Percentiles rank a stretch among this genome's conserved stretches.
phyloP scores from a whole-genome alignment of 35 echinoderm and acorn worm species.

The Hemicentrotus pulcherrimus region DNA sequence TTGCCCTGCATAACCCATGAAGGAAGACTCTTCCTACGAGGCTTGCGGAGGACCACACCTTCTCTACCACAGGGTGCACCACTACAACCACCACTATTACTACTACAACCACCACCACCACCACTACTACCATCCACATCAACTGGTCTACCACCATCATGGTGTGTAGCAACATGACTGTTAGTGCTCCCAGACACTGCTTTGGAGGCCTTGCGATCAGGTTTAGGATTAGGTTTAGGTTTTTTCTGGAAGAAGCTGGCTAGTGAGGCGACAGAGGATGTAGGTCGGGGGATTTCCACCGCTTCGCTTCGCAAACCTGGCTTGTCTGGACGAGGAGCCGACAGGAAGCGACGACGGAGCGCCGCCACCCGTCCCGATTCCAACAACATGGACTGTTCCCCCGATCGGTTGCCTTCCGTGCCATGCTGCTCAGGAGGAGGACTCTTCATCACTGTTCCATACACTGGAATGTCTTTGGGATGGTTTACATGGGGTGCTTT shows the following conservation, averaged over 20 bases:
- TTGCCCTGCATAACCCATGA: conserved; percentile 3
- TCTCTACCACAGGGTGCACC: background rate
- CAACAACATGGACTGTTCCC: conserved; percentile 22
- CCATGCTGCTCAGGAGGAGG: background rate
- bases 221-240: conserved; percentile 16
- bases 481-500: background rate
- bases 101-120: conserved; percentile 45
- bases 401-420: conserved; percentile 12
- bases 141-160: conserved; percentile 13
- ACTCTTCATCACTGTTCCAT: background rate
- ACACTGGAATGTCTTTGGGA: background rate
- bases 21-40: conserved; percentile 44
- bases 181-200: background rate
- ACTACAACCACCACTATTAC: conserved; percentile 47
- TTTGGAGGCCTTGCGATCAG: background rate
- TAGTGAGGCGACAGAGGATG: conserved; percentile 39
- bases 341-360: conserved; percentile 30
- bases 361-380: conserved; percentile 36
- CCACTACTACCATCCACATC: conserved; percentile 26
- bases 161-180: background rate
- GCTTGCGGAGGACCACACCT: conserved; percentile 43
- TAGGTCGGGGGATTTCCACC: conserved; percentile 41
- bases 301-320: conserved; percentile 51
- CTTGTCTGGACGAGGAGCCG: background rate
- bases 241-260: conserved; percentile 51